phyloP scores from a whole-genome alignment of 1,140 invertebrate genomes.

The Macrobrachium nipponense region DNA sequence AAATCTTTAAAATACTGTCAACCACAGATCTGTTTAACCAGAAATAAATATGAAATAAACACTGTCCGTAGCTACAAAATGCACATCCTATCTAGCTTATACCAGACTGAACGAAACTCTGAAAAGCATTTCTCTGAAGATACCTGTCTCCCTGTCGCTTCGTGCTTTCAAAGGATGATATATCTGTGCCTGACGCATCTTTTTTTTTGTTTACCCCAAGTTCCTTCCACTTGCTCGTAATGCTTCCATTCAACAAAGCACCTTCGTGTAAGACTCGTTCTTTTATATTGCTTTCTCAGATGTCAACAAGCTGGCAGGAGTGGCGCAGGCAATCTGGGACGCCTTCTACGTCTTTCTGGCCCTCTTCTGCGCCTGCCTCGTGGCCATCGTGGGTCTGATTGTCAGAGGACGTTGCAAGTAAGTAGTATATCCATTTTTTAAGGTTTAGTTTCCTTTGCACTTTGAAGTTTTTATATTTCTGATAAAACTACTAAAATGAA shows the following conservation, averaged over 20 bases:
- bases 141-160: too few species aligned
- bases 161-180: too few species aligned
- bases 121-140: too few species aligned
- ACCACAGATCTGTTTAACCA: too few species aligned
- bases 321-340: slow-evolving; percentile 53
- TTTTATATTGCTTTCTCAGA: slow-evolving; percentile 15
- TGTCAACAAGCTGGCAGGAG: slow-evolving; percentile 5
- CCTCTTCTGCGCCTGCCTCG: slow-evolving; percentile 48
- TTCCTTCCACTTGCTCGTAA: not conserved
- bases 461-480: not conserved
- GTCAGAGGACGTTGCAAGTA: slow-evolving; percentile 51
- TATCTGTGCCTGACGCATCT: not conserved
- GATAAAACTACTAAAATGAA: too few species aligned
- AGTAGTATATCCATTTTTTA: not conserved
- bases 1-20: too few species aligned
- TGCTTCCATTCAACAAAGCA: not conserved
- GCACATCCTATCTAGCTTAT: too few species aligned
- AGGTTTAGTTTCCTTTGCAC: not conserved
- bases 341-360: slow-evolving; percentile 56
- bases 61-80: too few species aligned
- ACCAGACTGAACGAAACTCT: too few species aligned
- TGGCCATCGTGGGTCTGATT: slow-evolving; percentile 46
- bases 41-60: too few species aligned
- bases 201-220: too few species aligned
- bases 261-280: not conserved